phyloP scores from a whole-genome alignment of 2,797 vertebrate species.

The Epinephelus coioides region DNA sequence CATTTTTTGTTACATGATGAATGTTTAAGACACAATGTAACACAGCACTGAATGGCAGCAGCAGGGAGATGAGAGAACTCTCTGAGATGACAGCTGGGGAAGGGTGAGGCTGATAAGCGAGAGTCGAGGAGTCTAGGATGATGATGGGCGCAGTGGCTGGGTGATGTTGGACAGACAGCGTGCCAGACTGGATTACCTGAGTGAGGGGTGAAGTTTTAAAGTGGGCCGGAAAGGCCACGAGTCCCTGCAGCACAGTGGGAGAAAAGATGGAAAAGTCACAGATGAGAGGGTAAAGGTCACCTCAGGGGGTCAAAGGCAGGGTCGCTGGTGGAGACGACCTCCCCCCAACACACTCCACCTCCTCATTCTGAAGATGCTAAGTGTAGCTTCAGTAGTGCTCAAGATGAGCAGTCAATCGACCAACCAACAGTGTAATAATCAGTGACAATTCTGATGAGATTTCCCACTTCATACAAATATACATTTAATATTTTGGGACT shows the following conservation, averaged over 20 bases:
- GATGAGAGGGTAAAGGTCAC: conserved; percentile 49
- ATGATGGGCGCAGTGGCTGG: conserved; percentile 46
- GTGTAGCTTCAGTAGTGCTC: not conserved
- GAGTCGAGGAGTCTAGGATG: conserved; percentile 41
- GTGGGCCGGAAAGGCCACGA: conserved; percentile 91
- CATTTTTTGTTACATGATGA: not conserved
- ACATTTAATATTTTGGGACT: not conserved
- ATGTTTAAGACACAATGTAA: conserved; percentile 28
- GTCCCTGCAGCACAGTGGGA: conserved; percentile 90
- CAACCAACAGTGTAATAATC: not conserved
- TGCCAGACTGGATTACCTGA: conserved; percentile 88
- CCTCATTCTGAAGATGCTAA: not conserved
- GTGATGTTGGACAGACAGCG: conserved; percentile 62
- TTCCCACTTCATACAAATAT: not conserved
- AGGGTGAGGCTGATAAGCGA: conserved; percentile 28
- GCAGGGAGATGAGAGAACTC: conserved; percentile 23
- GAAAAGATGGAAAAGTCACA: conserved; percentile 77
- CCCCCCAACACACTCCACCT: not conserved
- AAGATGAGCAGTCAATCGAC: not conserved
- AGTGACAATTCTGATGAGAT: not conserved
- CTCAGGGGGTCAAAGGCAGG: conserved; percentile 19
- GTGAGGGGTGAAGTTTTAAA: conserved; percentile 91
- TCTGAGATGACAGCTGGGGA: conserved; percentile 36
- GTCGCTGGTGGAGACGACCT: not conserved
- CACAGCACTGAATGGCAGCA: conserved; percentile 39